Evolutionary conservation across 2,113 vertebrate genomes (phyloP).

Genomic region (Sisor rabdophorus): DNA sequence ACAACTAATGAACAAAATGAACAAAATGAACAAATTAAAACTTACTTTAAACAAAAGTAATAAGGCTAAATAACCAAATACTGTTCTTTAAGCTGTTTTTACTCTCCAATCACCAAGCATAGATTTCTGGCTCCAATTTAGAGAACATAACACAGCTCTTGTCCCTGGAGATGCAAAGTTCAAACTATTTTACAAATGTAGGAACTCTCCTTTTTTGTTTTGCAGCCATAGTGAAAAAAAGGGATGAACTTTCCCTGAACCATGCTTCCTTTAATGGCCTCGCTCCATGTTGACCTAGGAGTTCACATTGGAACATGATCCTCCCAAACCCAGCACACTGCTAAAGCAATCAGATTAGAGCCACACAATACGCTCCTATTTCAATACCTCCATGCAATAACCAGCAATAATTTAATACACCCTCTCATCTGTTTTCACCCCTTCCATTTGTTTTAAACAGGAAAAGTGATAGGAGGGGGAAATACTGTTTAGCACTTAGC

Average conservation of each 20-base stretch:
- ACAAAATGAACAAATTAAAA: background rate
- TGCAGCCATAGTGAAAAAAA: conserved; percentile 91
- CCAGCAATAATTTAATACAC: conserved; percentile 77
- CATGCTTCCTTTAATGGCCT: conserved; percentile 91
- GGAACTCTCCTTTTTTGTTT: conserved; percentile 79
- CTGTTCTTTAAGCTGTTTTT: conserved; percentile 68
- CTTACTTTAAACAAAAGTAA: conserved; percentile 52
- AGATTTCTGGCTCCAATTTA: conserved; percentile 82
- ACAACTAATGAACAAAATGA: no score
- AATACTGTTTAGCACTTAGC: conserved; percentile 33
- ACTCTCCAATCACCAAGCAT: conserved; percentile 67
- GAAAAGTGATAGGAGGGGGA: conserved; percentile 62
- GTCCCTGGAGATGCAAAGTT: conserved; percentile 68
- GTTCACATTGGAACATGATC: conserved; percentile 88
- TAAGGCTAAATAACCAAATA: conserved; percentile 62
- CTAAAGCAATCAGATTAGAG: conserved; percentile 94
- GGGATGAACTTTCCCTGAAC: conserved; percentile 99
- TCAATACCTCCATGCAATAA: conserved; percentile 83
- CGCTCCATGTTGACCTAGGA: conserved; percentile 89
- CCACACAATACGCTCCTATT: conserved; percentile 86
- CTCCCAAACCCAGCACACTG: conserved; percentile 86
- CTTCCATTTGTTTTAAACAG: conserved; percentile 33
- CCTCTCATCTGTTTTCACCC: conserved; percentile 86
- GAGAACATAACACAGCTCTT: conserved; percentile 67
- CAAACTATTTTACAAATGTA: conserved; percentile 82